Percentiles rank a stretch among this genome's conserved stretches.
These are phyloP conservation scores for Scaptomyza flava DNA, from an alignment of 2,888 invertebrate species.

Conservation along the genomic window DNA sequence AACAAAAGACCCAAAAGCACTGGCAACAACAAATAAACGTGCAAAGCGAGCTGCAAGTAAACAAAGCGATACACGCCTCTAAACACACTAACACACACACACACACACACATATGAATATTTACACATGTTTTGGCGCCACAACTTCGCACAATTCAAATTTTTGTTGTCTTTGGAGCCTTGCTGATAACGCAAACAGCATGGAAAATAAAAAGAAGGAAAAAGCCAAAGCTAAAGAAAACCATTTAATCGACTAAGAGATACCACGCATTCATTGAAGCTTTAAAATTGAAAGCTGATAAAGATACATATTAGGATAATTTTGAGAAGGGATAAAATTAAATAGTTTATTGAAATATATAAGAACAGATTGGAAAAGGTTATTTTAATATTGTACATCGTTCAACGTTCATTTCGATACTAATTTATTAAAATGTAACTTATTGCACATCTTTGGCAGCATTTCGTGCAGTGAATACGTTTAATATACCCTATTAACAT, in stretches of 20 bases:
- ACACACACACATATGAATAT: constrained; percentile 64
- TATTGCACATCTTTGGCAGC: not conserved
- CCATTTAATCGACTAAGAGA: not conserved
- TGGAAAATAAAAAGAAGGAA: constrained; percentile 5
- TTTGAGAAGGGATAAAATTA: not conserved
- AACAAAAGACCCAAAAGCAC: constrained; percentile 35
- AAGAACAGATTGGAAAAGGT: not conserved
- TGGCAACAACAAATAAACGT: constrained; percentile 40
- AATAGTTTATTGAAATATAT: not conserved
- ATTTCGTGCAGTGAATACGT: not conserved
- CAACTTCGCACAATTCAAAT: constrained; percentile 52
- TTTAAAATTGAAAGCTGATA: not conserved
- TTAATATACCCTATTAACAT: constrained; percentile 2
- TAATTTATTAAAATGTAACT: no score
- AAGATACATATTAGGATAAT: not conserved
- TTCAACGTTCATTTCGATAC: no score
- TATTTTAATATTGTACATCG: no score
- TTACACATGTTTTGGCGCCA: constrained; percentile 71
- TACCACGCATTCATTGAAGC: not conserved
- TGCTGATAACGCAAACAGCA: constrained; percentile 38
- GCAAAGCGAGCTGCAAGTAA: constrained; percentile 55
- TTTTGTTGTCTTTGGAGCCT: constrained; percentile 25
- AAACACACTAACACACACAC: constrained; percentile 21
- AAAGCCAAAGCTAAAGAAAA: not conserved
- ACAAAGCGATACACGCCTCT: constrained; percentile 40